phyloP scores from a whole-genome alignment of 2,797 vertebrate species.

The Pangasius sanitwongsei region DNA sequence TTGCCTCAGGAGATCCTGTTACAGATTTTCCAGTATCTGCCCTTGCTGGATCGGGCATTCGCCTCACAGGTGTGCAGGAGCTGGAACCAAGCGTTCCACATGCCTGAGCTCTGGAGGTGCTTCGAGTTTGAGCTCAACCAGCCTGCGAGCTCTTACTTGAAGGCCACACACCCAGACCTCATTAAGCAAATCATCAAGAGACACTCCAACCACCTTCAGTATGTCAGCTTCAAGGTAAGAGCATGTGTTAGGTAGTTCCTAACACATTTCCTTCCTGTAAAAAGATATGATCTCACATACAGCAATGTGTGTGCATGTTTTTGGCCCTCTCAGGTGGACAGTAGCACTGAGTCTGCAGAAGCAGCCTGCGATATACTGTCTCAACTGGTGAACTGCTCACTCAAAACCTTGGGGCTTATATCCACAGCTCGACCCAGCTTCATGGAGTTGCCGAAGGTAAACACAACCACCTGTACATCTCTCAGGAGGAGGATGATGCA shows the following conservation, averaged over 20 bases:
- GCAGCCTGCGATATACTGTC: conserved; percentile 97
- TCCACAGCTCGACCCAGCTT: conserved; percentile 97
- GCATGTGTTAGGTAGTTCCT: background rate
- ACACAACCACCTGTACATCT: background rate
- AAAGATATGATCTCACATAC: background rate
- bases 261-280: background rate
- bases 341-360: conserved; percentile 96
- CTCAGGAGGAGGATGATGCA: background rate
- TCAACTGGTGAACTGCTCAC: conserved; percentile 95
- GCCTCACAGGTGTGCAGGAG: conserved; percentile 91
- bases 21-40: conserved; percentile 91
- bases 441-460: conserved; percentile 98
- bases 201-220: conserved; percentile 95
- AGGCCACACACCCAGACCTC: conserved; percentile 94
- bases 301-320: background rate
- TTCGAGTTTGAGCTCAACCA: conserved; percentile 98
- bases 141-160: conserved; percentile 92
- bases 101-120: conserved; percentile 96
- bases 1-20: conserved; percentile 91
- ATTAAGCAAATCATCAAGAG: conserved; percentile 97
- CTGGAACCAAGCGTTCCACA: conserved; percentile 96
- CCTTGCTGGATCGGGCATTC: conserved; percentile 89
- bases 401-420: conserved; percentile 97
- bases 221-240: conserved; percentile 95
- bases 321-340: conserved; percentile 86